Base-by-base conservation (phyloP, 1,140 invertebrate species). In the Dendrolimus kikuchii region DNA sequence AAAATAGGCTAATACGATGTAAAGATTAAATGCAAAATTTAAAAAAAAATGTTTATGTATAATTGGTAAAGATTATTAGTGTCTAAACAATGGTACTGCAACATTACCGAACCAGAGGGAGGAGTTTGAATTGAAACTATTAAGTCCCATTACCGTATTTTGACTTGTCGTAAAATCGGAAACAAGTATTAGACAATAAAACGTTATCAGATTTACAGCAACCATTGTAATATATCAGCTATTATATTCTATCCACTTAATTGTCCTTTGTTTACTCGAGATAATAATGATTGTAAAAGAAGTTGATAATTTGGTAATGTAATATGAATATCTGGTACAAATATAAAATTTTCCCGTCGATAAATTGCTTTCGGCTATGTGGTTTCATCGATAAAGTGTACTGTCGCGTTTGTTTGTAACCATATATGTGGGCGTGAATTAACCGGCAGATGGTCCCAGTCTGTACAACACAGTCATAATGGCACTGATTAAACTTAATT, bases 401-500 rank as follows among this genome's bases (percentile, higher is more conserved):
- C n/a, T 10, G 49, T 55, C 47, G 44, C 44, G 46, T 49, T 57
- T 44, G 36, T 7, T 66, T 72, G 81, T 81, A 83, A 83, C 64
- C 57, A 60, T 64, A 83, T 81, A 75, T 62, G 77, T 74, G 79
- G 82, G 82, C 82, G 82, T 82, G 55, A 62, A 69, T 58, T 57
- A 68, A 60, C 62, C 55, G 66, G 70, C 81, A 86, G 76, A 82
- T 86, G 82, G 74, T 73, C 64, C 71, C 38, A 55, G 59, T 47
- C 55, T 57, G 66, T 56, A 57, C 60, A 64, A 55, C 59, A 58
- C 50, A 53, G 48, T 66, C 64, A 57, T 71, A 68, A 67, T 66
- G 67, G 73, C 68, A 78, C 73, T 84, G 81, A 86, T 86, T 86
- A 86, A 84, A 86, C 70, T 86, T 86, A 86, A 86, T 86, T 86